Base-by-base conservation (phyloP, 1,140 invertebrate genomes). In the Drosophila setifemur region DNA sequence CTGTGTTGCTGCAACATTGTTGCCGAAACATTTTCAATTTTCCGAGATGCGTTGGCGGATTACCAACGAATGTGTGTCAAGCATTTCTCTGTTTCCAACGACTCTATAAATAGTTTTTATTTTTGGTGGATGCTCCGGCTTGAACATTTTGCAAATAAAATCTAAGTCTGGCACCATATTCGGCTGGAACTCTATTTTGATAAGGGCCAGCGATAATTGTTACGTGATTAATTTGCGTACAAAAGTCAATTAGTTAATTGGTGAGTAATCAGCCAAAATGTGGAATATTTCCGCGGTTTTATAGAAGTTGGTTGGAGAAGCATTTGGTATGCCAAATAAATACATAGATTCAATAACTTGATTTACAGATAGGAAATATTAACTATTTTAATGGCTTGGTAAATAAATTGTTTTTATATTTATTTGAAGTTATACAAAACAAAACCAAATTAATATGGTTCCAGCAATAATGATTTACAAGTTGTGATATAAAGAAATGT, bases 41-140 rank as follows among this genome's bases (percentile, higher is more conserved):
- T 37, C n/a, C n/a, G n/a, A 42, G 42, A 61, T 53, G 40, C 49
- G 31, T 40, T 53, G 75, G 26, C 28, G 43, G 12, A 39, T 50
- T 16, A 52, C 18, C 28, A 52, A 26, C 21, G 12, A 67, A 68
- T 68, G 61, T 70, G 43, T 68, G 55, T 35, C 64, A 69, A 57
- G 3, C 29, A 21, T 4, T 25, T 43, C 3, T 39, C 8, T 19
- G 31, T 28, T 52, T 49, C 28, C 50, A 50, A 44, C 31, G 45
- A 12, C n/a, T 11, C 64, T 55, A 69, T 26, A 42, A 69, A 69
- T 69, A 69, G 48, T 55, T 68, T 57, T 31, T 31, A 31, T 29
- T 55, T n/a, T 45, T 54, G 35, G 45, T 23, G 21, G 2, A 44
- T 45, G 49, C 55, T 28, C 8, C 14, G 18, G 12, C 40, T 47